Evolutionary conservation across 2,797 vertebrate species (phyloP).

Genomic region (Spea hammondii): DNA sequence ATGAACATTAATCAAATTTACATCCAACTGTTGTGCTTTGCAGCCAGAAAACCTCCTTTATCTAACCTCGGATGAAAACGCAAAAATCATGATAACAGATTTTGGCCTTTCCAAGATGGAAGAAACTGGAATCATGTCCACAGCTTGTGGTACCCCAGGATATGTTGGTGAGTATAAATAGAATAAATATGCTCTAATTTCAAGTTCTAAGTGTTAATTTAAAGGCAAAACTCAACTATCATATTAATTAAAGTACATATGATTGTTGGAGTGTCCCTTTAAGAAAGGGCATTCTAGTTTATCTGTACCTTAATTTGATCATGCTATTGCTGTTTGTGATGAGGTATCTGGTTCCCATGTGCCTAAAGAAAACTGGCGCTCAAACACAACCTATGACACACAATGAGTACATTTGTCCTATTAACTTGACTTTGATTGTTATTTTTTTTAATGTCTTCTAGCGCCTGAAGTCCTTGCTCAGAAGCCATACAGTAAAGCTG

Average conservation of each 20-base stretch:
- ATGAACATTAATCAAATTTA: no score
- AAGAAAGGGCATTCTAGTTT: no score
- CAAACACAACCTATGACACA: no score
- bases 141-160: conserved; percentile 90
- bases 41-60: conserved; percentile 95
- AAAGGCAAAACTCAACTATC: no score
- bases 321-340: no score
- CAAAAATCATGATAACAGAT: conserved; percentile 96
- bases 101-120: conserved; percentile 91
- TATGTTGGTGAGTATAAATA: conserved; percentile 80
- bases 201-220: background rate
- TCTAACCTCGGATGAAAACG: conserved; percentile 82
- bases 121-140: conserved; percentile 88
- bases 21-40: background rate
- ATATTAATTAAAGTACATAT: no score
- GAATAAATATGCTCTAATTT: no score
- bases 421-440: background rate
- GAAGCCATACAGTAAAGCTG: conserved; percentile 92
- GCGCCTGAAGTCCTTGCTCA: conserved; percentile 91
- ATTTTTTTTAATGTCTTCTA: conserved; percentile 55
- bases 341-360: no score
- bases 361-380: no score
- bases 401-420: no score
- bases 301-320: no score
- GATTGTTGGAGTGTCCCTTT: no score